Base-by-base conservation (phyloP, 2,888 invertebrate species). In the Girardia tigrina region DNA sequence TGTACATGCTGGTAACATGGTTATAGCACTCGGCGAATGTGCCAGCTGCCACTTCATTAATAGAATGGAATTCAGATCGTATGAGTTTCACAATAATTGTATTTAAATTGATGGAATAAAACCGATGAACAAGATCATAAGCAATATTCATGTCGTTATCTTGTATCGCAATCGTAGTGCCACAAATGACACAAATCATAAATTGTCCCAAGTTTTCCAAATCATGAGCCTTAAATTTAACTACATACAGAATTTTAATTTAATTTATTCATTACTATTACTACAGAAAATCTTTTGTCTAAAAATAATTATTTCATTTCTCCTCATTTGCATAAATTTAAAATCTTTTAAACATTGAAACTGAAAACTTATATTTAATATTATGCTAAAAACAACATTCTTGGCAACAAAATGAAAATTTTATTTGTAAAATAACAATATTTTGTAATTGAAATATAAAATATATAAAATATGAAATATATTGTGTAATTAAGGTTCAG, bases 11-110 rank as follows among this genome's bases (percentile, higher is more conserved):
- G 4, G 42, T 42, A 23, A 74, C 27, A 74, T 74, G 74, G 27
- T 74, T 69, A 42, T 74, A 74, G 28, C 74, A 74, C 23, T 74
- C 56, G 56, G 74, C 74, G 26, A 69, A 42, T 14, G 74, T 74
- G n/a, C 56, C 28, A 12, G 28, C 56, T 56, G 56, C 69, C 74
- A 74, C 26, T 69, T 74, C 26, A 36, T 74, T 69, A 14, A 74
- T 69, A 4, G 74, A 26, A 6, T 26, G 42, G 27, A 70, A 56
- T 36, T 74, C 74, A 1, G 74, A 36, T 20, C 26, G 23, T 20
- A 74, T 69, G 1, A 74, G 26, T n/a, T 69, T 69, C 6, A 26
- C 27, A 28, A 74, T 69, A 14, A 28, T 28, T 2, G 74, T 56
- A 12, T 26, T 56, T 23, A 74, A 42, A 23, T 56, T 69, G 56